These are phyloP conservation scores for Aphyosemion australe DNA, from an alignment of 2,113 vertebrate species.

Conservation along the genomic window DNA sequence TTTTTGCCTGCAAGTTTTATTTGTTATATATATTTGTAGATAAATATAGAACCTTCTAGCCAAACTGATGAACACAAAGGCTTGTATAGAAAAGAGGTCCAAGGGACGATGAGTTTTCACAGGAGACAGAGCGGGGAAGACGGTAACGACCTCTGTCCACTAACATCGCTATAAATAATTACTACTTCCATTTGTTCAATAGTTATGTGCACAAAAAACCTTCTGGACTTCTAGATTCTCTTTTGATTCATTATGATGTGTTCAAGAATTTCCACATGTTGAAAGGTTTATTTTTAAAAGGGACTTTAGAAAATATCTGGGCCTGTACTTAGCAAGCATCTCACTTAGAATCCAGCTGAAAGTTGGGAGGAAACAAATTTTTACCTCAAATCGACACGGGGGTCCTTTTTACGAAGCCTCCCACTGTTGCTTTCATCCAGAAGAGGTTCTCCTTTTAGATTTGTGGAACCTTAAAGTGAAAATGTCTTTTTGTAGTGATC, in stretches of 20 bases:
- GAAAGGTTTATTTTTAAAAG: conserved; percentile 69
- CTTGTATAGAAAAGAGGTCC: conserved; percentile 93
- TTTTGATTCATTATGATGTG: conserved; percentile 66
- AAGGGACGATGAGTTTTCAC: conserved; percentile 49
- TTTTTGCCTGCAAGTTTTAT: conserved; percentile 99
- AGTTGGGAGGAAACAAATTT: conserved; percentile 35
- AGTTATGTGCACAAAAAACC: conserved; percentile 87
- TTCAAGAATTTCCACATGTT: conserved; percentile 70
- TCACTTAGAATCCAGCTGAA: conserved; percentile 15
- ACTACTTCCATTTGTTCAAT: conserved; percentile 92
- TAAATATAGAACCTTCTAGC: conserved; percentile 99
- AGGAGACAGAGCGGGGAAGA: conserved; percentile 56
- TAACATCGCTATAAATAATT: conserved; percentile 88
- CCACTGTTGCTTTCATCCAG: conserved; percentile 12
- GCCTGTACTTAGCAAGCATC: conserved; percentile 67
- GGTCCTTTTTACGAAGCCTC: conserved; percentile 24
- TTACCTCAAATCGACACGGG: conserved; percentile 34
- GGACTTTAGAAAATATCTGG: conserved; percentile 44
- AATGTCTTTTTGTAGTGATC: background rate
- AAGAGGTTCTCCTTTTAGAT: conserved; percentile 17
- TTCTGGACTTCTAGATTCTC: conserved; percentile 72
- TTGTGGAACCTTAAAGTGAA: conserved; percentile 11
- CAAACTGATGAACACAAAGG: conserved; percentile 99
- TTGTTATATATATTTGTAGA: conserved; percentile 99
- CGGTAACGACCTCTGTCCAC: conserved; percentile 88